These are phyloP conservation scores for Ceratina australensis DNA, from an alignment of 1,140 invertebrate species.

Conservation along the genomic window DNA sequence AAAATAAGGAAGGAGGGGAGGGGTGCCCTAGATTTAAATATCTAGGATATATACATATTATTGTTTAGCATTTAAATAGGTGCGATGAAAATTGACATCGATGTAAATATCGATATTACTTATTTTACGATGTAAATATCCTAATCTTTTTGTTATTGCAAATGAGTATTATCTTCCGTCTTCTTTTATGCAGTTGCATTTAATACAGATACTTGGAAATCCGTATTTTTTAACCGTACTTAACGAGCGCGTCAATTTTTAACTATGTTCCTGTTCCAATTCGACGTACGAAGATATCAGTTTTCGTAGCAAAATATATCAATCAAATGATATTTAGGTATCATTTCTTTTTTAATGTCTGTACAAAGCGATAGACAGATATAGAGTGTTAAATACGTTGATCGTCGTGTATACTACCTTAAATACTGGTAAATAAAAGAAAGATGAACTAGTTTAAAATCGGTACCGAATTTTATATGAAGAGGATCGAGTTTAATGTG, in stretches of 20 bases:
- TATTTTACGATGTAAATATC: too few species aligned
- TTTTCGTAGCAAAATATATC: not conserved
- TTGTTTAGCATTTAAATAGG: constrained; percentile 26
- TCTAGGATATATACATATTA: not conserved
- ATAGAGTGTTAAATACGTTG: constrained; percentile 35
- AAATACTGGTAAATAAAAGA: constrained; percentile 3
- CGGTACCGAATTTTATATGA: constrained; percentile 43
- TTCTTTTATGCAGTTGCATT: constrained; percentile 17
- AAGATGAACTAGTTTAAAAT: constrained; percentile 22
- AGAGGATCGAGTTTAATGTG: constrained; percentile 47
- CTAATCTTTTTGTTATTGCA: not conserved
- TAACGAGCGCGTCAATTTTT: not conserved
- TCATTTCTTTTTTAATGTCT: constrained; percentile 2
- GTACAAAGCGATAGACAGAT: constrained; percentile 38
- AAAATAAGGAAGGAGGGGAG: too few species aligned
- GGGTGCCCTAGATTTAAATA: constrained; percentile 12
- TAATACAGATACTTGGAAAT: not conserved
- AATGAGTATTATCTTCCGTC: not conserved
- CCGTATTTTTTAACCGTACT: not conserved
- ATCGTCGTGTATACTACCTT: constrained; percentile 26
- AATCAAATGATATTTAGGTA: not conserved
- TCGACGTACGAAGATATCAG: not conserved
- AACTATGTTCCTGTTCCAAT: constrained; percentile 6
- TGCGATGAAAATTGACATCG: constrained; percentile 8
- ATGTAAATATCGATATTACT: constrained; percentile 6